Evolutionary conservation across 2,797 vertebrate species (phyloP).

Genomic region (Nothura maculosa): DNA sequence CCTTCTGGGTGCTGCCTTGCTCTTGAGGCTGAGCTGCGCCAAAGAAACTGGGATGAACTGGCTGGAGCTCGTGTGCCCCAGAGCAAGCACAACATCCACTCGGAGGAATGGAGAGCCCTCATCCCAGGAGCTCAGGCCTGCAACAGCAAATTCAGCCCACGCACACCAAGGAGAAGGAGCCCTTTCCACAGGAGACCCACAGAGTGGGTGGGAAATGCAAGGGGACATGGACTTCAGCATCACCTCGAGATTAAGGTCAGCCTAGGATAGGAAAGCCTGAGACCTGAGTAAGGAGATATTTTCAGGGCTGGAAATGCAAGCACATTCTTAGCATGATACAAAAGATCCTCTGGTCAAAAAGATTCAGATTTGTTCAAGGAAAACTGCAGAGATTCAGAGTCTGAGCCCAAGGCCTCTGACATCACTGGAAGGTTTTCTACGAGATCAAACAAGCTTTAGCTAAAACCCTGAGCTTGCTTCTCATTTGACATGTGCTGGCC

Average conservation of each 20-base stretch:
- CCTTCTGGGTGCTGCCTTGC: background rate
- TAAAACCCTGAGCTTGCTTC: background rate
- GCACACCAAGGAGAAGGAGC: background rate
- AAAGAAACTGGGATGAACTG: background rate
- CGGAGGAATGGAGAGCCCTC: fast-evolving
- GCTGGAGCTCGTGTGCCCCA: background rate
- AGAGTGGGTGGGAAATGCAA: background rate
- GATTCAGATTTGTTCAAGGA: background rate
- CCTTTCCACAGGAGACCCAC: background rate
- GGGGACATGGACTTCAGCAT: background rate
- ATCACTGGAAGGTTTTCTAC: background rate
- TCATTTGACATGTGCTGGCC: background rate
- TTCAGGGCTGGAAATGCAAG: background rate
- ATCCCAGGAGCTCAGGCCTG: background rate
- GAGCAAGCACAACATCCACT: background rate
- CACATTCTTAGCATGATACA: background rate
- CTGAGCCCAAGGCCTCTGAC: background rate
- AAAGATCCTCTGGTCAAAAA: background rate
- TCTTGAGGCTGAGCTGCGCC: background rate
- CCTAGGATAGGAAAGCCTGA: background rate
- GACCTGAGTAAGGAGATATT: background rate
- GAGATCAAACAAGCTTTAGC: background rate
- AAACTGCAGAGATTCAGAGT: background rate
- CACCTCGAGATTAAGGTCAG: background rate
- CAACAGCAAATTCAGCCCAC: background rate